Conservation (phyloP, 2,888 invertebrate genomes). For the Cephonodes hylas region DNA sequence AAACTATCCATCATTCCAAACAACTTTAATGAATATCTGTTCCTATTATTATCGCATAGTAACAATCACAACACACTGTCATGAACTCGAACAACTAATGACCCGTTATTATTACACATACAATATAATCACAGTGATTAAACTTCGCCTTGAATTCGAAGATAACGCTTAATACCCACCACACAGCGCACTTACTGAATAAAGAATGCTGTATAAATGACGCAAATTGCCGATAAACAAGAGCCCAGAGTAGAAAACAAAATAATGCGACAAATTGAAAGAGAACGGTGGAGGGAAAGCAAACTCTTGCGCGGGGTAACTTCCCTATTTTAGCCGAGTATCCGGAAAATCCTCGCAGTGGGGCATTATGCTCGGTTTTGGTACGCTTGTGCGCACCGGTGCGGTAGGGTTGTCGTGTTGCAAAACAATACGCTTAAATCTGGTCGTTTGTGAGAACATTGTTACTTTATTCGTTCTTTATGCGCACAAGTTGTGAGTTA, state of each 20-base stretch:
- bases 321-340: constrained; percentile 24
- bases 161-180: background rate
- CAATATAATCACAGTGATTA: background rate
- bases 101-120: background rate
- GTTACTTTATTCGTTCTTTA: no score
- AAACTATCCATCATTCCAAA: no score
- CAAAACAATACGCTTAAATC: background rate
- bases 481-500: no score
- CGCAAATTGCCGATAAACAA: background rate
- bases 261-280: constrained; percentile 3
- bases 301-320: constrained; percentile 23
- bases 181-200: background rate
- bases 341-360: constrained; percentile 30
- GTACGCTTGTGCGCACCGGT: constrained; percentile 22
- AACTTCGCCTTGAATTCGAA: background rate
- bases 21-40: background rate
- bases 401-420: constrained; percentile 20
- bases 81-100: background rate
- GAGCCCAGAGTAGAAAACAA: background rate
- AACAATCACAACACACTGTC: background rate
- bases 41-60: background rate
- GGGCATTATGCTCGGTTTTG: constrained; percentile 28
- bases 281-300: background rate
- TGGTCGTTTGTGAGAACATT: background rate
- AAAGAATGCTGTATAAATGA: background rate